Percentiles rank a stretch among this genome's conserved stretches.
Conservation (phyloP, 1,140 invertebrate species). For the Papilio helenus region DNA sequence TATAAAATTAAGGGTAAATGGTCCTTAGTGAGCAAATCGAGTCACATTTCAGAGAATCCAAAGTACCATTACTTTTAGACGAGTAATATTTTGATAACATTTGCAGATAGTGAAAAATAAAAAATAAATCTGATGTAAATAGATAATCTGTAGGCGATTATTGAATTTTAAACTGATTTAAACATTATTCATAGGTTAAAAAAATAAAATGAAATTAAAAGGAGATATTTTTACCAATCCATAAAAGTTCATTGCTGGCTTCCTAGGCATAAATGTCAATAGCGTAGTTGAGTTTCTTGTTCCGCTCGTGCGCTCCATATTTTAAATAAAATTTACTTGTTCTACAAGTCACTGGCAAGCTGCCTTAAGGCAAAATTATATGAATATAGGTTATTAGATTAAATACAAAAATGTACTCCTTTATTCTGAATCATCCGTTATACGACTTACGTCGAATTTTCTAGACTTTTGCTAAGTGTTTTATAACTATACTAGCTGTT, state of each 20-base stretch:
- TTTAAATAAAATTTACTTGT: conserved; percentile 26
- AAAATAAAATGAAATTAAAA: background rate
- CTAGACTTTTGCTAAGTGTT: too few relatives aligned
- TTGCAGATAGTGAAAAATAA: background rate
- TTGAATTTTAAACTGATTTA: too few relatives aligned
- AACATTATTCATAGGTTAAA: too few relatives aligned
- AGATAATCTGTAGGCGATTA: too few relatives aligned
- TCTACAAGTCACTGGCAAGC: conserved; percentile 1
- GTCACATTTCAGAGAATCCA: conserved; percentile 12
- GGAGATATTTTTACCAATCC: background rate
- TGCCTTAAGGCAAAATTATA: background rate
- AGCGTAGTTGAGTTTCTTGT: conserved; percentile 15
- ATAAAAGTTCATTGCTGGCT: conserved; percentile 6
- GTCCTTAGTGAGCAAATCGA: conserved; percentile 1
- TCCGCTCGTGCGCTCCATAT: background rate
- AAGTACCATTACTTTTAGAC: conserved; percentile 9
- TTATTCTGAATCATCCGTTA: background rate
- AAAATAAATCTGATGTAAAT: too few relatives aligned
- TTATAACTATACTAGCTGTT: too few relatives aligned
- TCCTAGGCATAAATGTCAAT: background rate
- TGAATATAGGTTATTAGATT: background rate
- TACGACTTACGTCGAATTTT: background rate
- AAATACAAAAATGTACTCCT: background rate
- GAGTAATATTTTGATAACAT: background rate
- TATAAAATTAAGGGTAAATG: conserved; percentile 22